Base-by-base conservation (phyloP, 1,140 invertebrate genomes). In the Hyposmocoma kahamanoa region DNA sequence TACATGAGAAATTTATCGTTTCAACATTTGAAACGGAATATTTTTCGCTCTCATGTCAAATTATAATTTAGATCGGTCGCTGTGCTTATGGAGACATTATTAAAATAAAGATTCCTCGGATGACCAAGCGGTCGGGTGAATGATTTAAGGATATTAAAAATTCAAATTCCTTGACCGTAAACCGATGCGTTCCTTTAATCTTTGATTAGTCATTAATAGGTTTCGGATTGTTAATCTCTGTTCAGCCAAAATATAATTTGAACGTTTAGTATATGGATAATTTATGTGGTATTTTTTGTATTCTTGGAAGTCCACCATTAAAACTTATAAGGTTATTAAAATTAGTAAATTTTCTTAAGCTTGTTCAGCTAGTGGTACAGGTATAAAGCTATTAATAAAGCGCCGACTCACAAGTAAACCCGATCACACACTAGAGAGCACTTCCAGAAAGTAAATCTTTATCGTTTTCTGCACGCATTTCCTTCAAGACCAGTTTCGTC, bases 81-180 rank as follows among this genome's bases (percentile, higher is more conserved):
- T 57, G 43, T 52, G 20, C 62, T 65, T 74, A 77, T 75, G 60
- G 63, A 72, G 62, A 79, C 59, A 55, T 69, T 67, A 66, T 50
- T 45, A 41, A 70, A 64, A 71, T 74, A 48, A 42, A 48, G 56
- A 47, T 72, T 69, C 63, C 50, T 48, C 67, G 76, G 78, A 81
- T 58, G 59, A 53, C 51, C 20, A 15, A 18, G 39, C 54, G 50
- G 61, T 62, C 53, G 50, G 48, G 59, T 47, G 48, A 44, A 72
- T 81, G 70, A 76, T 74, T 77, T 72, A 71, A 36, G 53, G 59
- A 62, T 63, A 78, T 78, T 78, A 74, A 72, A 69, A 54, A 73
- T 78, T 68, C 52, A 32, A 66, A 68, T 72, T 58, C 48, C 38
- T 42, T 53, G 46, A 19, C 42, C 54, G 55, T 47, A 59, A 55